Percentiles rank a stretch among this genome's conserved stretches.
These are phyloP conservation scores for Meleagris gallopavo DNA, from an alignment of 2,113 vertebrate genomes.

Conservation along the genomic window DNA sequence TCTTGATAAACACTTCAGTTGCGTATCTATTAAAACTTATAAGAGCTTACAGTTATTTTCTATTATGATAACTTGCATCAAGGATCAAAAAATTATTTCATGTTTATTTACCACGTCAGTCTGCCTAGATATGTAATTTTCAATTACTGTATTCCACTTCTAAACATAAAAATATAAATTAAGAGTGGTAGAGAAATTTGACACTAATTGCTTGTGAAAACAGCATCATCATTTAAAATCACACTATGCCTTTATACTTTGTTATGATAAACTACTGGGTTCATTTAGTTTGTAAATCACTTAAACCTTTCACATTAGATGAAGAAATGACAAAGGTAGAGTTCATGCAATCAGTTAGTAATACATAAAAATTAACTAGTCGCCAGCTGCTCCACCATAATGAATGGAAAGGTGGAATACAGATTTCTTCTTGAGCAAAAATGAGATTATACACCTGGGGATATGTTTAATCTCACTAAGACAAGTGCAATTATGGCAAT, in stretches of 20 bases:
- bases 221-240: slow-evolving; percentile 46
- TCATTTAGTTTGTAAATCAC: slow-evolving; percentile 58
- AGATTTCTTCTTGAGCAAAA: slow-evolving; percentile 33
- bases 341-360: slow-evolving; percentile 48
- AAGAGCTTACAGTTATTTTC: background rate
- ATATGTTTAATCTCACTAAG: slow-evolving; percentile 49
- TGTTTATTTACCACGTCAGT: background rate
- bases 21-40: background rate
- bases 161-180: background rate
- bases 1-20: background rate
- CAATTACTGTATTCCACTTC: background rate
- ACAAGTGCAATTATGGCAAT: slow-evolving; percentile 30
- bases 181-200: background rate
- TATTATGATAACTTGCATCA: background rate
- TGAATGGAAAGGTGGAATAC: slow-evolving; percentile 35
- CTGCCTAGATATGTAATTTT: background rate
- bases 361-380: slow-evolving; percentile 62
- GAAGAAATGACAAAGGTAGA: slow-evolving; percentile 51
- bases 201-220: background rate
- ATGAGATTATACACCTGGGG: slow-evolving; percentile 52
- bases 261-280: slow-evolving; percentile 51
- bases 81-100: background rate
- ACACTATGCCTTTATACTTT: slow-evolving; percentile 1
- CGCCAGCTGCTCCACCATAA: slow-evolving; percentile 63
- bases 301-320: slow-evolving; percentile 45